Evolutionary conservation across 2,888 invertebrate genomes (phyloP).

Genomic region (Polydesmus complanatus): DNA sequence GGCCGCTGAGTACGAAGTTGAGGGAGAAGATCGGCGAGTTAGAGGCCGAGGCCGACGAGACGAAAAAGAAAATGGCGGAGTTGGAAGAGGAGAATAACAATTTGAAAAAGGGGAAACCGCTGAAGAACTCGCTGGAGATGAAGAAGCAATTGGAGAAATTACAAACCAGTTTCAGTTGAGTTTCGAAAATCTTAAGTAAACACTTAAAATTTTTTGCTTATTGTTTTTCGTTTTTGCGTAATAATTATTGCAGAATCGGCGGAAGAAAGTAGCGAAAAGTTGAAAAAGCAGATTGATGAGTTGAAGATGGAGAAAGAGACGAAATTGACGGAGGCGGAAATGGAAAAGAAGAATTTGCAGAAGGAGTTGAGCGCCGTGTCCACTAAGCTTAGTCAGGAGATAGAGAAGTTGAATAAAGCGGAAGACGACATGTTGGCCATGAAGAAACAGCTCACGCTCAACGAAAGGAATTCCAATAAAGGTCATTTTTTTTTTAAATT

Average conservation of each 20-base stretch:
- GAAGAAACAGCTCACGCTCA: conserved; percentile 29
- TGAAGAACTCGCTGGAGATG: too few relatives aligned
- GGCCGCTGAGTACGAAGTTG: conserved; percentile 23
- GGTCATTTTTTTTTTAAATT: too few relatives aligned
- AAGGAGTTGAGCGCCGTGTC: conserved; percentile 9
- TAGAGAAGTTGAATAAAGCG: conserved; percentile 30
- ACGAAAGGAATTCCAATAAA: conserved; percentile 36
- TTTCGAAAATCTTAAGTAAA: too few relatives aligned
- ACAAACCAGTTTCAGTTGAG: too few relatives aligned
- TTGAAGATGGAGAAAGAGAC: conserved; percentile 21
- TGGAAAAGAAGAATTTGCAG: conserved; percentile 12
- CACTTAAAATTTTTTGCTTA: background rate
- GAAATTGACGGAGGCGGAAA: background rate
- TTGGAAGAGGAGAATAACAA: conserved; percentile 24
- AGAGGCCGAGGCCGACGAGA: conserved; percentile 47
- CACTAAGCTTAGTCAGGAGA: conserved; percentile 14
- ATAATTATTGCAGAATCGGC: background rate
- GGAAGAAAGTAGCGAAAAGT: background rate
- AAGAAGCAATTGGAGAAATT: too few relatives aligned
- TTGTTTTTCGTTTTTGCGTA: background rate
- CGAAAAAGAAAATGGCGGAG: conserved; percentile 38
- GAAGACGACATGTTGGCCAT: conserved; percentile 38
- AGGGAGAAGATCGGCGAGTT: conserved; percentile 53
- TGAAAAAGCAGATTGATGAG: conserved; percentile 19
- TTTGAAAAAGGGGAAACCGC: conserved; percentile 20